A percentile compares a stretch with the other conserved stretches of the same genome.
Conservation (phyloP, 2,797 vertebrate species). For the Muscicapa striata region DNA sequence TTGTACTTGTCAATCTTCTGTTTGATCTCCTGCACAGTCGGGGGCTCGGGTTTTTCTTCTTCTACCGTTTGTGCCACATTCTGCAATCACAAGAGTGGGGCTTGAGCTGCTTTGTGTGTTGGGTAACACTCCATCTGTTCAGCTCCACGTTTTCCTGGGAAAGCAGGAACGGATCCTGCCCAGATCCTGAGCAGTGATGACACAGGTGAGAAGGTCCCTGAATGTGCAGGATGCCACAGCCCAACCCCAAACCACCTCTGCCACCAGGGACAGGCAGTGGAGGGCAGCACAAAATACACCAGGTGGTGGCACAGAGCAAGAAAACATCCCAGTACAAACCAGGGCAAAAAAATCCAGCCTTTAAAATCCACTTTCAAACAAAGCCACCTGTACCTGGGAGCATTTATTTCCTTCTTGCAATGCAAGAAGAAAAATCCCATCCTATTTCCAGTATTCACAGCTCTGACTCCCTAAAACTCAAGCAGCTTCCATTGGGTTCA, state of each 20-base stretch:
- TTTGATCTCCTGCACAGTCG: slow-evolving; percentile 83
- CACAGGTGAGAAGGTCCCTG: rapidly evolving
- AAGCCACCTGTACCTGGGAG: rapidly evolving
- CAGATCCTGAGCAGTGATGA: rapidly evolving
- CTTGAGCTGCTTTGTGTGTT: neutral
- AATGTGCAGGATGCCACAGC: neutral
- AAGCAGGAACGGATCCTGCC: rapidly evolving
- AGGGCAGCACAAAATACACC: neutral
- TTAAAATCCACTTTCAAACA: neutral
- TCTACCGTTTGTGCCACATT: slow-evolving; percentile 73
- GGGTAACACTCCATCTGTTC: neutral
- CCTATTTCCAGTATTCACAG: neutral
- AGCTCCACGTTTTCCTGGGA: neutral
- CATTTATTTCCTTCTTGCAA: neutral
- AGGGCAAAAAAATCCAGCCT: neutral
- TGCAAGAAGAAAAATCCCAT: neutral
- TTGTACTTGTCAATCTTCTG: slow-evolving; percentile 90
- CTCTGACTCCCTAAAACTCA: neutral
- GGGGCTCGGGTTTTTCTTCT: slow-evolving; percentile 74
- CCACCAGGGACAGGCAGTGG: neutral
- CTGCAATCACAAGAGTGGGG: slow-evolving; percentile 59
- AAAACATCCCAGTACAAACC: neutral
- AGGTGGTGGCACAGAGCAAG: neutral
- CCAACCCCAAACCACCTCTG: neutral
- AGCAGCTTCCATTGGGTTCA: neutral